Conservation (phyloP, 2,797 vertebrate species). For the Euthynnus affinis region DNA sequence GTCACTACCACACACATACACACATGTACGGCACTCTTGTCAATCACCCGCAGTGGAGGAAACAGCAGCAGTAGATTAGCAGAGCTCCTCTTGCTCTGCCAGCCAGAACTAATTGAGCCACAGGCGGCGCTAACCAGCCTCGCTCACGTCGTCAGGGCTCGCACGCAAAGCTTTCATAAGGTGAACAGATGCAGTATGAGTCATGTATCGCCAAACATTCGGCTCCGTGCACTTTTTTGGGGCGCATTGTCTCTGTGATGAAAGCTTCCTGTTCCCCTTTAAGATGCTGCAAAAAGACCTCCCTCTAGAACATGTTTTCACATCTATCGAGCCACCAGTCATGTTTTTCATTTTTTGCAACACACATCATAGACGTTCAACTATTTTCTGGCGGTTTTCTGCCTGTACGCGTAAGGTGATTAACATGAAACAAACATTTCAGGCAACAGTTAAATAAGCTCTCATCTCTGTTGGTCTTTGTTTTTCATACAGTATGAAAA, state of each 20-base stretch:
- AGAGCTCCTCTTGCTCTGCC: conserved; percentile 67
- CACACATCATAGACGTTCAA: too few relatives aligned
- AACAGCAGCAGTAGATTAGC: conserved; percentile 64
- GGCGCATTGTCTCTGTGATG: conserved; percentile 6
- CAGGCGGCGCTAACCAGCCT: conserved; percentile 51
- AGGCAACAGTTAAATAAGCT: background rate
- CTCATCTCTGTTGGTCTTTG: background rate
- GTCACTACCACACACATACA: conserved; percentile 7
- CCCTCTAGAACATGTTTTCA: background rate
- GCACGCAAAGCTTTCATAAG: conserved; percentile 58
- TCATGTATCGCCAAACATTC: conserved; percentile 44
- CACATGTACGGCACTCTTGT: conserved; percentile 36
- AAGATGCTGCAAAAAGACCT: conserved; percentile 1
- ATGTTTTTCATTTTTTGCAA: background rate
- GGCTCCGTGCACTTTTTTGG: conserved; percentile 18
- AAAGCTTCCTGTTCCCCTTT: background rate
- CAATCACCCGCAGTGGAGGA: conserved; percentile 57
- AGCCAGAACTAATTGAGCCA: conserved; percentile 76
- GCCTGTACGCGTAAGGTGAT: background rate
- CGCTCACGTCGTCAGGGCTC: conserved; percentile 28
- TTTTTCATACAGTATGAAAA: background rate
- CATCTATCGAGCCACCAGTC: background rate
- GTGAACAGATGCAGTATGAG: conserved; percentile 62
- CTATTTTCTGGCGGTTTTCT: background rate
- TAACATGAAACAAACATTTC: background rate